Base-by-base conservation (phyloP, 2,113 vertebrate species). In the Anolis carolinensis region DNA sequence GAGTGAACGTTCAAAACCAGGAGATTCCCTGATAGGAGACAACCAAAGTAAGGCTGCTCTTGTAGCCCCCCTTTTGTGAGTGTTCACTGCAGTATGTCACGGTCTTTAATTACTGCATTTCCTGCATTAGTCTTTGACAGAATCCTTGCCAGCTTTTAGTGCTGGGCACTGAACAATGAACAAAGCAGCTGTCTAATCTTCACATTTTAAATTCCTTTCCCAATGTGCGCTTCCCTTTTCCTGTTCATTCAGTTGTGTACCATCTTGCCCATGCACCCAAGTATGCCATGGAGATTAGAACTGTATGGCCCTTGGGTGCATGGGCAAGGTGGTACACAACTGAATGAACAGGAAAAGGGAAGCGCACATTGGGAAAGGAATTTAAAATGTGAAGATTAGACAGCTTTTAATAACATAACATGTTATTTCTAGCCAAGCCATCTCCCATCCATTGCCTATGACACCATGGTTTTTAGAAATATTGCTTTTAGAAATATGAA, bases 401-500 rank as follows among this genome's bases (percentile, higher is more conserved):
- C 48, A 65, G 5, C 27, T 71, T n/a, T n/a, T n/a, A n/a, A n/a
- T n/a, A n/a, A n/a, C n/a, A n/a, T n/a, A n/a, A n/a, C n/a, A n/a
- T n/a, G 65, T 65, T 68, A 81, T 18, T 18, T 16, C 27, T 3
- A 77, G 27, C 20, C 6, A 9, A 25, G 76, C n/a, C 70, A n/a
- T 7, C 36, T 11, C 63, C 23, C 86, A 2, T 6, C 80, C 70
- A 75, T 89, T 86, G 8, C 11, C 36, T 1, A 0, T 27, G 90
- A 5, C 16, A 50, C 82, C 73, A 0, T 86, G 71, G 79, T 79
- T 88, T 65, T 88, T 65, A 73, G 0, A 0, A 1, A 48, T 48
- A 1, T 39, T 79, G n/a, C 79, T 71, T 78, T 86, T 83, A 85
- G 70, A 91, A 90, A 89, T 78, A 10, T 83, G 72, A 1, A 8